Percentiles rank a stretch among this genome's conserved stretches.
These are phyloP conservation scores for Harpegnathos saltator DNA, from an alignment of 1,140 invertebrate species.

Conservation along the genomic window DNA sequence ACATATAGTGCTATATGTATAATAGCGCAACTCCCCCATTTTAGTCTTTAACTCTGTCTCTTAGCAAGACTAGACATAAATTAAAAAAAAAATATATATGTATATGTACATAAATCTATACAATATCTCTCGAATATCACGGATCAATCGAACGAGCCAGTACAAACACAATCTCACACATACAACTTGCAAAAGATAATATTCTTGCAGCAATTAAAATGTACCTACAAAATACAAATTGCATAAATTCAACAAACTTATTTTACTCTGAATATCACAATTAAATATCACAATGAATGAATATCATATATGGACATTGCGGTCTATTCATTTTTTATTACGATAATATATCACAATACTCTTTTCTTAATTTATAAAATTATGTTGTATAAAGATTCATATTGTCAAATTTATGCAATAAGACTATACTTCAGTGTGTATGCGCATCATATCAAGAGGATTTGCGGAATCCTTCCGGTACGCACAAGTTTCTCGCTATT, in stretches of 20 bases:
- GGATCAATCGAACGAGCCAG: slow-evolving; percentile 16
- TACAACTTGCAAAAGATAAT: slow-evolving; percentile 59
- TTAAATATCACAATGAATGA: neutral
- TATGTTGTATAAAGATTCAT: slow-evolving; percentile 3
- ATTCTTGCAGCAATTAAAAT: slow-evolving; percentile 52
- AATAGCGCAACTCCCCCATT: slow-evolving; percentile 24
- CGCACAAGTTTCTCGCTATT: slow-evolving; percentile 22
- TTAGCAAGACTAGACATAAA: slow-evolving; percentile 10
- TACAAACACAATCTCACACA: slow-evolving; percentile 51
- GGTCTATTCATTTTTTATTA: neutral
- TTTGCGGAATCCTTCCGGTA: slow-evolving; percentile 40
- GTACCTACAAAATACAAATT: slow-evolving; percentile 51
- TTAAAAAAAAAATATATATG: neutral
- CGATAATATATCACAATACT: neutral
- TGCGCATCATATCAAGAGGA: neutral
- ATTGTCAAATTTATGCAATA: slow-evolving; percentile 58
- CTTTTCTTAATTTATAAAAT: neutral
- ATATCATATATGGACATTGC: neutral
- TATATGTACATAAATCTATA: slow-evolving; percentile 43
- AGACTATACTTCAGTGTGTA: slow-evolving; percentile 21
- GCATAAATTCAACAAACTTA: slow-evolving; percentile 56
- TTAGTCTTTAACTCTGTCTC: slow-evolving; percentile 22
- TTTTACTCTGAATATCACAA: neutral
- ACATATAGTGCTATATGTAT: neutral
- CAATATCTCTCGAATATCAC: slow-evolving; percentile 24